Conservation (phyloP, 2,113 vertebrate genomes). For the Lophura nycthemera region DNA sequence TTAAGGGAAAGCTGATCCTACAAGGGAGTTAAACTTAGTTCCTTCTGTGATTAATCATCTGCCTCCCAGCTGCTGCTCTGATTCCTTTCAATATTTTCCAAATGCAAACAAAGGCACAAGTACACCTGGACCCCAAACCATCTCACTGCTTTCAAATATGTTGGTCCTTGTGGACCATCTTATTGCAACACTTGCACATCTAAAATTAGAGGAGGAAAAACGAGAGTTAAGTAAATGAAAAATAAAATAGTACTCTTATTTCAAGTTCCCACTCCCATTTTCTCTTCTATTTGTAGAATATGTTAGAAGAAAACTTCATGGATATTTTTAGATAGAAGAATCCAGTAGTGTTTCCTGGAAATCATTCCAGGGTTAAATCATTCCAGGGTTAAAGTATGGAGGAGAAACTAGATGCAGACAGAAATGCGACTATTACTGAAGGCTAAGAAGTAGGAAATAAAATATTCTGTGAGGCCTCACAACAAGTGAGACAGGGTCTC, state of each 20-base stretch:
- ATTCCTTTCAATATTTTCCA: slow-evolving; percentile 7
- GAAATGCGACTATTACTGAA: neutral
- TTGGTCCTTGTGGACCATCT: neutral
- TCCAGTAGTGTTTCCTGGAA: neutral
- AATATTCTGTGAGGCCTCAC: neutral
- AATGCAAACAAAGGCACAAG: slow-evolving; percentile 44
- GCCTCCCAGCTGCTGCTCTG: slow-evolving; percentile 26
- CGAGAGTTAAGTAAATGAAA: neutral
- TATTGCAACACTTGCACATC: neutral
- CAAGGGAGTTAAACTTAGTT: neutral
- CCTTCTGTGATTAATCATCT: slow-evolving; percentile 58
- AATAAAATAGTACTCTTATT: neutral
- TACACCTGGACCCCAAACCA: neutral
- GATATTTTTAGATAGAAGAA: neutral
- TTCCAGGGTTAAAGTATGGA: neutral
- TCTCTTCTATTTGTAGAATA: neutral
- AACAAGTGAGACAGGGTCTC: neutral
- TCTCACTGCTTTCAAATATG: neutral
- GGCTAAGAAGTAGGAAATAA: neutral
- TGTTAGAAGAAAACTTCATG: neutral
- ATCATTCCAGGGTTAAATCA: neutral
- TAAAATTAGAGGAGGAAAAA: neutral
- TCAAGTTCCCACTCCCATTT: neutral
- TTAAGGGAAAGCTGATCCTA: slow-evolving; percentile 34
- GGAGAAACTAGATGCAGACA: neutral